Conservation (phyloP, 2,113 vertebrate species). For the Erpornis zantholeuca region DNA sequence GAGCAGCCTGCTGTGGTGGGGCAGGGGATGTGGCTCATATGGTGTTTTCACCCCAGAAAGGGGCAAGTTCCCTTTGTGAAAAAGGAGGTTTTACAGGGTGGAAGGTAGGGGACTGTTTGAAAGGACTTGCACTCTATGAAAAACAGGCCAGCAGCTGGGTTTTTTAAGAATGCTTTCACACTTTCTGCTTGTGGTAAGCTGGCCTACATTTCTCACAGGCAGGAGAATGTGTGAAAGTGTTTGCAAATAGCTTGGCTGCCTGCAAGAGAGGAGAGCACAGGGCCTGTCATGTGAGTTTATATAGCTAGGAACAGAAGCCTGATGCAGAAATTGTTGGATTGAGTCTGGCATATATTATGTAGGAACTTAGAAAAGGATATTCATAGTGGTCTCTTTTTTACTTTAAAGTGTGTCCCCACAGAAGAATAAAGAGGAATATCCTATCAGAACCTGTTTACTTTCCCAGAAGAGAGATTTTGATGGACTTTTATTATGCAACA, state of each 20-base stretch:
- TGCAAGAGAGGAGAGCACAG: not conserved
- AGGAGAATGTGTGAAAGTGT: constrained; percentile 30
- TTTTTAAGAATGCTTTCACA: constrained; percentile 21
- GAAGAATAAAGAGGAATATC: not conserved
- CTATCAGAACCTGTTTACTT: not conserved
- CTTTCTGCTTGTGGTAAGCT: not conserved
- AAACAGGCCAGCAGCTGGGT: constrained; percentile 21
- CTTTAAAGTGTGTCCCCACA: not conserved
- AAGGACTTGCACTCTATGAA: not conserved
- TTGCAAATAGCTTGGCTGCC: constrained; percentile 45
- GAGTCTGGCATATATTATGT: not conserved
- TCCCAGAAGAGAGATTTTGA: not conserved
- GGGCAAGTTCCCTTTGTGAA: not conserved
- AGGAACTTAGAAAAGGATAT: not conserved
- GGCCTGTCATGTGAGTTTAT: not conserved
- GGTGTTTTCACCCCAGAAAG: not conserved
- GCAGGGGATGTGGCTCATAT: accelerated
- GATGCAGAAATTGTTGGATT: not conserved
- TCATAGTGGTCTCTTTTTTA: not conserved
- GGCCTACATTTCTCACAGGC: constrained; percentile 34
- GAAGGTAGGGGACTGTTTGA: not conserved
- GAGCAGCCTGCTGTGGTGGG: not conserved
- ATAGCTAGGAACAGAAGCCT: not conserved
- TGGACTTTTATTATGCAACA: not conserved
- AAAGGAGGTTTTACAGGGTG: not conserved